Conservation (phyloP, 2,888 invertebrate species). For the Neoaliturus tenellus region DNA sequence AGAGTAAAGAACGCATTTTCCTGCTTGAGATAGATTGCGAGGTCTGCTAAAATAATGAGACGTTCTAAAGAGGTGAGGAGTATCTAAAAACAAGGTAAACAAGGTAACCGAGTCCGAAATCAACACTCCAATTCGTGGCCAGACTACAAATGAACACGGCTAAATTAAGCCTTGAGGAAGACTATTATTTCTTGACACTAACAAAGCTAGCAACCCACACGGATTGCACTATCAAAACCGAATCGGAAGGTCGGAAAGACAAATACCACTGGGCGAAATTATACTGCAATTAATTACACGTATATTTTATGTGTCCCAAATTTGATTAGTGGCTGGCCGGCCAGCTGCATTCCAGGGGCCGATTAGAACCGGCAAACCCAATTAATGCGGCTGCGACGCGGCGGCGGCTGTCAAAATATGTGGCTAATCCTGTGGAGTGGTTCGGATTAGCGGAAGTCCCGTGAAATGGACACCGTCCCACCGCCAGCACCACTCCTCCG, state of each 20-base stretch:
- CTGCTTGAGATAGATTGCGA: too few species aligned
- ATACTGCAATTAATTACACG: slow-evolving; percentile 27
- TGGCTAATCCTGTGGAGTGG: neutral
- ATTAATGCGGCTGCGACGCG: neutral
- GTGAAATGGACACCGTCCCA: neutral
- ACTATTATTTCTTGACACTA: slow-evolving; percentile 4
- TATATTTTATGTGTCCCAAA: slow-evolving; percentile 30
- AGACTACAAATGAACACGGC: neutral
- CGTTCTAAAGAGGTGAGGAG: too few species aligned
- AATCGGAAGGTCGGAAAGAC: slow-evolving; percentile 1
- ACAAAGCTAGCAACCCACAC: neutral
- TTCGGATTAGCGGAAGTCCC: neutral
- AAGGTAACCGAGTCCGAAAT: too few species aligned
- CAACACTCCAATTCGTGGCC: too few species aligned
- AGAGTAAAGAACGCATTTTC: too few species aligned
- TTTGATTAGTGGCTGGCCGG: slow-evolving; percentile 17
- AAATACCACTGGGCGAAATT: slow-evolving; percentile 1
- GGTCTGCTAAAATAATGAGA: too few species aligned
- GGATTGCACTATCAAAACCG: neutral
- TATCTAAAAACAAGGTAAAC: too few species aligned
- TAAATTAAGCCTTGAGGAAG: slow-evolving; percentile 10
- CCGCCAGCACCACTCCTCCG: neutral
- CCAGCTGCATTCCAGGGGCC: neutral
- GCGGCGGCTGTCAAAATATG: neutral
- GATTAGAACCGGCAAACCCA: neutral